These are phyloP conservation scores for Anabacerthia variegaticeps DNA, from an alignment of 2,797 vertebrate species.

Conservation along the genomic window DNA sequence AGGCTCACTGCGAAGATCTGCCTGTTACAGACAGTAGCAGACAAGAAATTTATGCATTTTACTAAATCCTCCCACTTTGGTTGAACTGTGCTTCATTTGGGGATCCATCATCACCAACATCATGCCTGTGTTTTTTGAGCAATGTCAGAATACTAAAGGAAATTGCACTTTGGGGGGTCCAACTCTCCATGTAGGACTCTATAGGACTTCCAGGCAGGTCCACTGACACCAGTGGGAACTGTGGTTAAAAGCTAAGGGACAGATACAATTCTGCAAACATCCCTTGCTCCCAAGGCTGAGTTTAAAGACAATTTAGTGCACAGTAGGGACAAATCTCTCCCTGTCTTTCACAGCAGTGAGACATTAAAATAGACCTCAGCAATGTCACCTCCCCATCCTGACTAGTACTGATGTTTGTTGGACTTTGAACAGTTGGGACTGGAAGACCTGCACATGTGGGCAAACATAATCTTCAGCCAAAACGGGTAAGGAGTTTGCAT, in stretches of 20 bases:
- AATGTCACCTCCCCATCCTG: neutral
- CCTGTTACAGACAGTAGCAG: constrained; percentile 51
- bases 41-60: constrained; percentile 62
- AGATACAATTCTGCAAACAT: neutral
- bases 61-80: constrained; percentile 24
- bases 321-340: neutral
- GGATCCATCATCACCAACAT: constrained; percentile 38
- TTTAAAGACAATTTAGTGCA: constrained; percentile 36
- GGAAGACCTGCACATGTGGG: neutral
- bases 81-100: constrained; percentile 18
- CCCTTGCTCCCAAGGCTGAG: neutral
- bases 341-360: neutral
- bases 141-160: neutral
- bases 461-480: neutral
- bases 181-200: neutral
- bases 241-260: constrained; percentile 7
- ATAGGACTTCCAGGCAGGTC: neutral
- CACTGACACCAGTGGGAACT: constrained; percentile 2
- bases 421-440: neutral
- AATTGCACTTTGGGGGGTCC: neutral
- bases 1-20: constrained; percentile 61
- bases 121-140: neutral
- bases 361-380: constrained; percentile 13
- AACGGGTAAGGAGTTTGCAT: neutral
- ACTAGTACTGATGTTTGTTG: neutral